Conservation (phyloP, 2,888 invertebrate species). For the Andrena flavipes region DNA sequence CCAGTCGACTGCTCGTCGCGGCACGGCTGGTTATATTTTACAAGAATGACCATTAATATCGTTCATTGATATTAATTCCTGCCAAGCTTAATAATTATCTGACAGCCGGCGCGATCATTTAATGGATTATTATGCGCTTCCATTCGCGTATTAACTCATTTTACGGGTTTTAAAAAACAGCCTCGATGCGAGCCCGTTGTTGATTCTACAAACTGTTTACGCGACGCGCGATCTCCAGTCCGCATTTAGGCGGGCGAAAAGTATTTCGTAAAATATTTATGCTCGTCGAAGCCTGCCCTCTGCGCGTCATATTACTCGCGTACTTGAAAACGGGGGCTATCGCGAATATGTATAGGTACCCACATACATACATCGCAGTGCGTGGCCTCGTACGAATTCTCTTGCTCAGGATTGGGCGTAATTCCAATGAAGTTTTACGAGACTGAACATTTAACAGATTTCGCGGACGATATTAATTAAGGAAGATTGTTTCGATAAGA, state of each 20-base stretch:
- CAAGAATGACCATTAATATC: conserved; percentile 61
- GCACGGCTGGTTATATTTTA: conserved; percentile 50
- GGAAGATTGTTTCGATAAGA: too few relatives aligned
- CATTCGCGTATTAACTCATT: conserved; percentile 61
- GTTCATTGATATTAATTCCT: conserved; percentile 69
- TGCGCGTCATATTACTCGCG: conserved; percentile 1
- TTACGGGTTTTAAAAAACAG: conserved; percentile 58
- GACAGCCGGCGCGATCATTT: conserved; percentile 65
- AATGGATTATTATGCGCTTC: conserved; percentile 66
- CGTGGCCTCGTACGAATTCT: too few relatives aligned
- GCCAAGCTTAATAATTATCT: conserved; percentile 67
- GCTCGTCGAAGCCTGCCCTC: conserved; percentile 11
- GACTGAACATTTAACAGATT: too few relatives aligned
- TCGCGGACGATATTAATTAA: too few relatives aligned
- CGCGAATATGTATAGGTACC: too few relatives aligned
- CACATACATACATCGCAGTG: too few relatives aligned
- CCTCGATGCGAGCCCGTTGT: conserved; percentile 30
- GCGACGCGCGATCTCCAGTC: conserved; percentile 3
- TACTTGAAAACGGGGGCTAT: neutral
- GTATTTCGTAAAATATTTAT: conserved; percentile 34
- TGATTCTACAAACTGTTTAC: conserved; percentile 53
- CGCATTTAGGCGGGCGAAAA: conserved; percentile 28
- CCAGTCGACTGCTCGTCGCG: conserved; percentile 38
- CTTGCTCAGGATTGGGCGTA: too few relatives aligned
- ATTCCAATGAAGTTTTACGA: too few relatives aligned